Evolutionary conservation across 2,113 vertebrate genomes (phyloP).

Genomic region (Eulemur macaco): DNA sequence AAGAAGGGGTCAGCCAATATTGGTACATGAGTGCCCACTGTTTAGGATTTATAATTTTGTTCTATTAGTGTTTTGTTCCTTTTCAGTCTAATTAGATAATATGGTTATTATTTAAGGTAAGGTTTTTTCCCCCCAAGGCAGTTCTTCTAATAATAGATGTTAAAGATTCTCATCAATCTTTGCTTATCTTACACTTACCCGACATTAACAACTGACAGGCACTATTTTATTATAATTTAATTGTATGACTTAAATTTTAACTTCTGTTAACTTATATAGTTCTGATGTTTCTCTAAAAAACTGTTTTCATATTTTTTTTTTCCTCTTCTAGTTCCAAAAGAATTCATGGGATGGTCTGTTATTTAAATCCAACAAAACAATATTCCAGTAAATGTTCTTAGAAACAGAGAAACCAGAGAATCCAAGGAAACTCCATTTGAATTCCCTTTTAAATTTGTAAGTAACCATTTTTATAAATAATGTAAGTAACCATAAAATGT

Average conservation of each 20-base stretch:
- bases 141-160: not conserved
- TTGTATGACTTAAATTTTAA: constrained; percentile 40
- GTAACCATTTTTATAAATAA: not conserved
- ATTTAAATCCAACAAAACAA: constrained; percentile 44
- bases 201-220: not conserved
- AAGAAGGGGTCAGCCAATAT: not conserved
- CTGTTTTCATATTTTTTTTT: not conserved
- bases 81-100: not conserved
- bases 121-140: not conserved
- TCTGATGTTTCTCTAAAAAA: constrained; percentile 30
- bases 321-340: not conserved
- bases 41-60: not conserved
- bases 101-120: not conserved
- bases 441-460: constrained; percentile 20
- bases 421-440: not conserved
- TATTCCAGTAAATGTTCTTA: not conserved
- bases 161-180: not conserved
- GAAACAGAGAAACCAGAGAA: constrained; percentile 18
- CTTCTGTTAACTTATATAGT: constrained; percentile 5
- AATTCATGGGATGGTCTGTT: not conserved
- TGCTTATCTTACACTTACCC: not conserved
- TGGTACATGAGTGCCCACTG: not conserved
- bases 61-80: not conserved
- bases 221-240: constrained; percentile 53
- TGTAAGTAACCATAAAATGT: not conserved